phyloP scores from a whole-genome alignment of 2,113 vertebrate genomes.

The Gnathochromis pfefferi region DNA sequence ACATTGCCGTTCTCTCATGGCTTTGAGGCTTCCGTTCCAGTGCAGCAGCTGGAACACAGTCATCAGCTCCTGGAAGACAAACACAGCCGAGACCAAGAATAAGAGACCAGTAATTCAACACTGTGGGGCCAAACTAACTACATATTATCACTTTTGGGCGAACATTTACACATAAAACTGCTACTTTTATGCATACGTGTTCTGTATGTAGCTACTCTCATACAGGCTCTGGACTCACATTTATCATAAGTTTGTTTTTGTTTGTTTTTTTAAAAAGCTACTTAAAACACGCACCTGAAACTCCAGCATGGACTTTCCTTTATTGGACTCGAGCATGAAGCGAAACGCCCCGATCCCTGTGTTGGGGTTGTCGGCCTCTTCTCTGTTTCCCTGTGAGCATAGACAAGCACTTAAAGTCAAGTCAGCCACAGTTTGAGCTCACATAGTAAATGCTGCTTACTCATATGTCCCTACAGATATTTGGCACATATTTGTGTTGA shows the following conservation, averaged over 20 bases:
- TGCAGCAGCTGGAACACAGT: constrained; percentile 95
- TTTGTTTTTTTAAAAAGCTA: not conserved
- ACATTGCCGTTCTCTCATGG: constrained; percentile 96
- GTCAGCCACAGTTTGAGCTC: not conserved
- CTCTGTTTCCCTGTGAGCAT: constrained; percentile 82
- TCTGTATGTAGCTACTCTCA: not conserved
- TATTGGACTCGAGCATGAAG: constrained; percentile 98
- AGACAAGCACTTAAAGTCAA: not conserved
- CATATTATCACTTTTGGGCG: not conserved
- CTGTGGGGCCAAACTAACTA: not conserved
- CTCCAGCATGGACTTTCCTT: constrained; percentile 97
- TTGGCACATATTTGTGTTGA: not conserved
- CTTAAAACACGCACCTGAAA: constrained; percentile 82
- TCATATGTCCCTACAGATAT: not conserved
- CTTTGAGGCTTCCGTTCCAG: constrained; percentile 97
- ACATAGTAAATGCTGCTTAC: not conserved
- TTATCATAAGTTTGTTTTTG: not conserved
- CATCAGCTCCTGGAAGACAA: constrained; percentile 86
- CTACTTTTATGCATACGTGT: not conserved
- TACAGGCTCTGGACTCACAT: not conserved
- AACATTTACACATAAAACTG: not conserved
- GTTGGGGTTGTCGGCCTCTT: constrained; percentile 93
- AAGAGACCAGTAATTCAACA: not conserved
- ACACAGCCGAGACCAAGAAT: not conserved
- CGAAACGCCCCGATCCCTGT: constrained; percentile 96